These are phyloP conservation scores for Drosophila insularis DNA, from an alignment of 1,140 invertebrate species.

Conservation along the genomic window DNA sequence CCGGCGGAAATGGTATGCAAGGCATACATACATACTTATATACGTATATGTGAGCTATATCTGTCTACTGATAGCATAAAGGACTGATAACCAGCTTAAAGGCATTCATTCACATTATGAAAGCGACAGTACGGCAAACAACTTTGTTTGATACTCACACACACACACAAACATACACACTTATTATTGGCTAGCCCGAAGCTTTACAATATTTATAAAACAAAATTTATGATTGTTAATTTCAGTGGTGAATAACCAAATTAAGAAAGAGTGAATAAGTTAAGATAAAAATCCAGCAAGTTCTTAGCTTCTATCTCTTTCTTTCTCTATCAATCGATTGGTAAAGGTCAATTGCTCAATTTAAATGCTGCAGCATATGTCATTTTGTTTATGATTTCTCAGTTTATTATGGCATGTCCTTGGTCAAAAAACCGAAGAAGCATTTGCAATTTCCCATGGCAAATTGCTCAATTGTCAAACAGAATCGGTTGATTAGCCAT, in stretches of 20 bases:
- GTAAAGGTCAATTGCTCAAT: too few species aligned
- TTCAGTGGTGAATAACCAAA: background rate
- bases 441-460: slow-evolving; percentile 39
- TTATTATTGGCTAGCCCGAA: background rate
- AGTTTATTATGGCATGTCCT: background rate
- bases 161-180: too few species aligned
- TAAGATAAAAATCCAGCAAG: too few species aligned
- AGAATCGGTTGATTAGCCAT: slow-evolving; percentile 28
- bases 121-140: slow-evolving; percentile 59
- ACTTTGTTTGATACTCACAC: slow-evolving; percentile 17
- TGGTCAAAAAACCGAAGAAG: background rate
- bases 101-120: slow-evolving; percentile 68
- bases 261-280: too few species aligned
- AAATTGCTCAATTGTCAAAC: slow-evolving; percentile 40
- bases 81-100: slow-evolving; percentile 61
- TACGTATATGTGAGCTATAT: slow-evolving; percentile 28
- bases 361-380: background rate
- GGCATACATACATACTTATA: background rate
- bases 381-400: background rate
- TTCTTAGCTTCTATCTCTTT: too few species aligned
- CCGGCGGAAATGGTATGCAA: slow-evolving; percentile 70
- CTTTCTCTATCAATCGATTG: too few species aligned
- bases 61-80: slow-evolving; percentile 68
- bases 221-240: background rate
- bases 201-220: background rate